Evolutionary conservation across 1,140 invertebrate species (phyloP).

Genomic region (Metopolophium dirhodum): DNA sequence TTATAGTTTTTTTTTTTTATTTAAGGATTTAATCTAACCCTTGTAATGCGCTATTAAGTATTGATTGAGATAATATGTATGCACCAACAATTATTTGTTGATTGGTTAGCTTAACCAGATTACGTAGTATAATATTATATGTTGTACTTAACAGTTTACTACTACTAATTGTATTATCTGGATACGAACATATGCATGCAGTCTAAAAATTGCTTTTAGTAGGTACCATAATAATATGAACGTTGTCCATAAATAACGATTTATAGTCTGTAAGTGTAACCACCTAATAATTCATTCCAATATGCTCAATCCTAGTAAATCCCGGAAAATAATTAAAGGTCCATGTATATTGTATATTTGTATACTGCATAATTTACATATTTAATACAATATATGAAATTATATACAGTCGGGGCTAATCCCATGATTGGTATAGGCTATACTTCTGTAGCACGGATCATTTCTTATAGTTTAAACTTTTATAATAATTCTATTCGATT

Average conservation of each 20-base stretch:
- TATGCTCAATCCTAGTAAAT: too few species aligned
- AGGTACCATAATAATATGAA: background rate
- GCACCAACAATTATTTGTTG: background rate
- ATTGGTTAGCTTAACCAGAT: background rate
- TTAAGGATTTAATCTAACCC: background rate
- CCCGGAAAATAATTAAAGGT: too few species aligned
- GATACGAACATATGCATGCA: background rate
- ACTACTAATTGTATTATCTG: background rate
- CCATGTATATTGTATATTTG: too few species aligned
- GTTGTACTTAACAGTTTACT: background rate
- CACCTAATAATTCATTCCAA: background rate
- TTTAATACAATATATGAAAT: too few species aligned
- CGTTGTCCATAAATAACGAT: background rate
- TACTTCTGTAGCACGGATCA: too few species aligned
- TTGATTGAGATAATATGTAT: background rate
- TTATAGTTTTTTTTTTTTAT: background rate
- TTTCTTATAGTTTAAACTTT: too few species aligned
- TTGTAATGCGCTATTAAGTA: background rate
- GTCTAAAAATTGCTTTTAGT: background rate
- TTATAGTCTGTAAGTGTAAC: background rate
- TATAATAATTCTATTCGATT: too few species aligned
- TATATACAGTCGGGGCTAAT: too few species aligned
- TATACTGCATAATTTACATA: too few species aligned
- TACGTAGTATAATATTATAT: background rate
- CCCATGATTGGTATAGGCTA: too few species aligned